A percentile compares a stretch with the other conserved stretches of the same genome.
These are phyloP conservation scores for Odobenus rosmarus DNA, from an alignment of 2,113 vertebrate genomes.

Conservation along the genomic window DNA sequence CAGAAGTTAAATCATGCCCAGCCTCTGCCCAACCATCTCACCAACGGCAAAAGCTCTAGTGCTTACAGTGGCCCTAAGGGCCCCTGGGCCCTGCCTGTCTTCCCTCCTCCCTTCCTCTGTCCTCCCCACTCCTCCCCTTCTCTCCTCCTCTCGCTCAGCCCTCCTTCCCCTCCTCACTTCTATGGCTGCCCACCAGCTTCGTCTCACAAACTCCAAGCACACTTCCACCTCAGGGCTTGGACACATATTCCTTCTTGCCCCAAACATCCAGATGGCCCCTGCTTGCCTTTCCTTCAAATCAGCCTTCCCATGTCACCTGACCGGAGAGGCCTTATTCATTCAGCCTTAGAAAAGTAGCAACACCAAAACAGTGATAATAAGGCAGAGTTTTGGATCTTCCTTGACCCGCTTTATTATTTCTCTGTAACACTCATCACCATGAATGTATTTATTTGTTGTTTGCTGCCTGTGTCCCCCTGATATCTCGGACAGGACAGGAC, in stretches of 20 bases:
- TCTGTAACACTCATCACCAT: background rate
- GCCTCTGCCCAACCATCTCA: background rate
- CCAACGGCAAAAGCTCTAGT: background rate
- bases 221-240: background rate
- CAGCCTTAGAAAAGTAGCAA: background rate
- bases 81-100: background rate
- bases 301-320: background rate
- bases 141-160: background rate
- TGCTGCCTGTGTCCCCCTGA: background rate
- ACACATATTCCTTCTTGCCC: background rate
- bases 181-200: background rate
- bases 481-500: background rate
- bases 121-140: background rate
- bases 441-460: background rate
- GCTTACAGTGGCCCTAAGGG: fast-evolving
- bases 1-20: background rate
- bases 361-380: background rate
- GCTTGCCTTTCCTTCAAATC: background rate
- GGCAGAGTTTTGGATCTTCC: background rate
- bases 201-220: background rate
- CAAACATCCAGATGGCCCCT: background rate
- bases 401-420: background rate
- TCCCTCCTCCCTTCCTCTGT: background rate
- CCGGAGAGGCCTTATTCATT: background rate
- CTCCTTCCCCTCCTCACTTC: background rate